These are phyloP conservation scores for Ceratoteleas bidentatus DNA, from an alignment of 1,140 invertebrate species.

Conservation along the genomic window DNA sequence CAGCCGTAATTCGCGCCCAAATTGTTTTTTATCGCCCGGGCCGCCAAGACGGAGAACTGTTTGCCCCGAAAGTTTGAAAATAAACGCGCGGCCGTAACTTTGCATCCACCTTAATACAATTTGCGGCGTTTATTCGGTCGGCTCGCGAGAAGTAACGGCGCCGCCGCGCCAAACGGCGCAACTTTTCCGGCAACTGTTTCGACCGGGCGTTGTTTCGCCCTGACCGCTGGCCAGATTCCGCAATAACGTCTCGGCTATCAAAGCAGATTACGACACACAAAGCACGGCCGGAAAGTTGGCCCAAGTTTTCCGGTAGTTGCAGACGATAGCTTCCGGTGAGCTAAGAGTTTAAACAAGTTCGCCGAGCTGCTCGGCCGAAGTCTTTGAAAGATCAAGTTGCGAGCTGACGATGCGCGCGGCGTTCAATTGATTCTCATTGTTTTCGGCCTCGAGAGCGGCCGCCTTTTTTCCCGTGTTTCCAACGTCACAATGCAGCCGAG, in stretches of 20 bases:
- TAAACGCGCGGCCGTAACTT: slow-evolving; percentile 43
- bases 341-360: slow-evolving; percentile 51
- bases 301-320: slow-evolving; percentile 44
- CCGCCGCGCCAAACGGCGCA: slow-evolving; percentile 19
- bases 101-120: slow-evolving; percentile 52
- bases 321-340: slow-evolving; percentile 54
- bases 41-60: slow-evolving; percentile 6
- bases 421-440: slow-evolving; percentile 61
- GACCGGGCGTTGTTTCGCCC: slow-evolving; percentile 20
- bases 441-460: slow-evolving; percentile 42
- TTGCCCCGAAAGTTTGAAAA: slow-evolving; percentile 40
- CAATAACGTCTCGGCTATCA: slow-evolving; percentile 55
- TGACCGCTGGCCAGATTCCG: slow-evolving; percentile 51
- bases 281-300: slow-evolving; percentile 46
- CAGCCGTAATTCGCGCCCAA: slow-evolving; percentile 6
- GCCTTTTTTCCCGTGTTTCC: slow-evolving; percentile 33
- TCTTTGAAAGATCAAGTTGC: slow-evolving; percentile 42
- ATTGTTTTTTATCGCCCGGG: slow-evolving; percentile 24
- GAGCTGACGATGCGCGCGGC: slow-evolving; percentile 23
- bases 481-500: background rate
- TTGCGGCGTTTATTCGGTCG: slow-evolving; percentile 36
- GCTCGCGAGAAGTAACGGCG: slow-evolving; percentile 24
- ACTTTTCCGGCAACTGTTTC: slow-evolving; percentile 32
- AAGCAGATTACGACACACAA: slow-evolving; percentile 31
- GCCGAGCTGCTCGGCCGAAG: background rate